Conservation (phyloP, 2,797 vertebrate species). For the Lagodon rhomboides region DNA sequence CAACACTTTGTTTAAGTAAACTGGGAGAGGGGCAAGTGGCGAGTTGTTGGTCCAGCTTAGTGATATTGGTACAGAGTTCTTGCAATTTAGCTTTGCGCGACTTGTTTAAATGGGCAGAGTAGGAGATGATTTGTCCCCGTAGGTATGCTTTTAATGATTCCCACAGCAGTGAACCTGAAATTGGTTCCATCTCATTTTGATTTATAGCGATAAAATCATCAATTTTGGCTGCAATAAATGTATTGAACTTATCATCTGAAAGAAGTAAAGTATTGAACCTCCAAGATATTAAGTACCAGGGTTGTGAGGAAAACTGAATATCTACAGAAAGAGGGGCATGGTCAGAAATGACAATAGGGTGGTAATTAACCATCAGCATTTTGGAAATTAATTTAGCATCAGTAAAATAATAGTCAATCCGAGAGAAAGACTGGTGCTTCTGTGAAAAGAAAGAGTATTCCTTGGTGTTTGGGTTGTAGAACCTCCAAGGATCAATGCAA, state of each 20-base stretch:
- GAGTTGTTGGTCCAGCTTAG: background rate
- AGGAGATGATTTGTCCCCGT: background rate
- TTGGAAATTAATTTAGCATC: background rate
- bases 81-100: background rate
- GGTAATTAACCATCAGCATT: background rate
- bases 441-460: background rate
- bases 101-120: background rate
- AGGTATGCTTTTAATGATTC: background rate
- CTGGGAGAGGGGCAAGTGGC: background rate
- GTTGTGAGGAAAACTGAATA: background rate
- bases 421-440: conserved; percentile 2
- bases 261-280: background rate
- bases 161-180: background rate
- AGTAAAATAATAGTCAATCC: background rate
- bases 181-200: background rate
- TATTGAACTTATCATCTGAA: background rate
- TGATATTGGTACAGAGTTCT: background rate
- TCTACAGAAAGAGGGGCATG: background rate
- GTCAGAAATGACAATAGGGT: background rate
- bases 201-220: background rate
- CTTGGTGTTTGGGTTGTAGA: background rate
- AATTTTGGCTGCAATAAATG: background rate
- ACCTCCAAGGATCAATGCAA: background rate
- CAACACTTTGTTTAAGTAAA: background rate
- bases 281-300: background rate